Evolutionary conservation across 2,113 vertebrate genomes (phyloP), one percentile per base, ranked within the genome.

Genomic region (Casuarius casuarius): DNA sequence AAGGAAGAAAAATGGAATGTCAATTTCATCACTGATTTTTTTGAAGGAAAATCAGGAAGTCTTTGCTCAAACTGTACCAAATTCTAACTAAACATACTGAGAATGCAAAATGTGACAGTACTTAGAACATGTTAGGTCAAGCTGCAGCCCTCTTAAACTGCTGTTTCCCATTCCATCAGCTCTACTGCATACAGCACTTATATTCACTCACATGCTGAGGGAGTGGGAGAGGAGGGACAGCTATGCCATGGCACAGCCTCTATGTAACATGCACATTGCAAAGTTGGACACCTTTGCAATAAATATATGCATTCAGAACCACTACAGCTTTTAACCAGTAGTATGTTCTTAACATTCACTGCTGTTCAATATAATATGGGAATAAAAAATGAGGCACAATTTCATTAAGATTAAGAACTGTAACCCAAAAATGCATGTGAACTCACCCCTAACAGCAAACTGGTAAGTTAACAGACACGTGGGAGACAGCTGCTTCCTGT

Each of bases 401-500:
- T 87, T 76, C 73, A 84, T n/a, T 28, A 49, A 71, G 42, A 13
- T 3, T 87, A 35, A 80, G 54, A 91, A 83, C 46, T 31, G 44
- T n/a, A 85, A 82, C 38, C 25, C 59, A n/a, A 49, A 81, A 79
- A 12, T 20, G 14, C 46, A 23, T 1, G 29, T 66, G 84, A 93
- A 80, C 62, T 87, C 40, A 49, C 40, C 58, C 86, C 76, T 33
- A 86, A 51, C 31, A 46, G 61, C 68, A 59, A 91, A 46, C 12
- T 0, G 0, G 3, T 62, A 76, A 76, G 9, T 18, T 44, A 93
- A 48, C 19, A 75, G 81, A 42, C 31, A 31, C 49, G 58, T 10
- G n/a, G 77, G 84, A 95, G 70, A 46, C 23, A 70, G 81, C 19
- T 52, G 40, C 54, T 85, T 95, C 58, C 70, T 82, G 74, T 28